Base-by-base conservation (phyloP, 2,888 invertebrate species). In the Scaptomyza caliginosa region DNA sequence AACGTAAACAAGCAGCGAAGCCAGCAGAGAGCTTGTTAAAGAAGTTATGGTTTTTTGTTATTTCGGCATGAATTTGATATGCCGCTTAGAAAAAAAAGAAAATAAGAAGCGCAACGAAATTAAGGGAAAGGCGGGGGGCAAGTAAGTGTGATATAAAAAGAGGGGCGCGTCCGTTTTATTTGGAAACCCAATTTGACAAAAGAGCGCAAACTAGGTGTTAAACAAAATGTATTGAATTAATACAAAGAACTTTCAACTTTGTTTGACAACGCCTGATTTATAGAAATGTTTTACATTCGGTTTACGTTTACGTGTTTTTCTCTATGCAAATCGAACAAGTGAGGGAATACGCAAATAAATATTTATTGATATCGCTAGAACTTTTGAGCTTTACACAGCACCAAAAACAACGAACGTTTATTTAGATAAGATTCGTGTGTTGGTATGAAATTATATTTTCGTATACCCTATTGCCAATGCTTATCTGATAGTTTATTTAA, bases 11-110 rank as follows among this genome's bases (percentile, higher is more conserved):
- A 70, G 55, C 72, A 38, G 56, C 65, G 55, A 48, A 36, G 57
- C 16, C 24, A 17, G 40, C 67, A 11, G 40, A 30, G 38, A 21
- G 26, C 26, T 46, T 36, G 42, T 40, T 63, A 48, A 34, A 43
- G 48, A 59, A 62, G 63, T n/a, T n/a, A n/a, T n/a, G n/a, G 65
- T 42, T 0, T 63, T 65, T 60, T 67, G 72, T 72, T 63, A 66
- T 46, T 64, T 81, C 63, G 65, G 54, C 81, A 74, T 34, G 34
- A 81, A 81, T 84, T 86, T 64, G 68, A 77, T 81, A 80, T 69
- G 74, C 66, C 28, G 72, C 72, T 86, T 80, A 83, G 38, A 64
- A 45, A 64, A 73, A 55, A n/a, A n/a, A n/a, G n/a, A n/a, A n/a
- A n/a, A n/a, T n/a, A n/a, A n/a, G n/a, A n/a, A 32, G 32, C 54